Evolutionary conservation across 2,888 invertebrate species (phyloP), one percentile per base, ranked within the genome.

Genomic region (Dioctria linearis): DNA sequence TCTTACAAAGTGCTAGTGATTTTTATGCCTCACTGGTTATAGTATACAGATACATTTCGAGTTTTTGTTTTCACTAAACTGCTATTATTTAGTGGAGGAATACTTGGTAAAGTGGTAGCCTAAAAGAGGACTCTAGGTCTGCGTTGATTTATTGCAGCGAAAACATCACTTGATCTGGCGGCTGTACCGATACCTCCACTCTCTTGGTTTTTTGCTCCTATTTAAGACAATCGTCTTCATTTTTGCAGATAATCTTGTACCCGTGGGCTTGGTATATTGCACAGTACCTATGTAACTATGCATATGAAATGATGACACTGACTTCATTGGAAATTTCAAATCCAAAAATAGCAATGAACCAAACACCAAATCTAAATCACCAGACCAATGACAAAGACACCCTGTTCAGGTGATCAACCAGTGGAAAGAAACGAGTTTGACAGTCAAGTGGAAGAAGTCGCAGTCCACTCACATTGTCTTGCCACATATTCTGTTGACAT

Each of bases 401-500:
- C 39, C 11, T 79, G 67, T 69, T 59, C 69, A 59, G 42, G 67
- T 67, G 67, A 79, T 79, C 67, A 79, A 57, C 67, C 79, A 79
- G 40, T 67, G 54, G 78, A 57, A 79, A 79, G 78, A 67, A 66
- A 67, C 78, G 46, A 42, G 79, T 67, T 67, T 79, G 79, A 69
- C 79, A 67, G 40, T 67, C 79, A 79, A 67, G 67, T 79, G 79
- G 79, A 67, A 57, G 79, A 57, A 57, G 46, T 63, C 51, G 49
- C 9, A 39, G 63, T 63, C 61, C 63, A n/a, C 63, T 46, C 63
- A 66, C 57, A 79, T 69, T 67, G 67, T 79, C 67, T 69, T 49
- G 39, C 63, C 13, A 9, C 61, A 40, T n/a, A n/a, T 61, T 67
- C n/a, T 63, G 71, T 63, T 79, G 69, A 71, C 71, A 71, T 59